Evolutionary conservation across 1,140 invertebrate genomes (phyloP).

Genomic region (Trichonephila inaurata): DNA sequence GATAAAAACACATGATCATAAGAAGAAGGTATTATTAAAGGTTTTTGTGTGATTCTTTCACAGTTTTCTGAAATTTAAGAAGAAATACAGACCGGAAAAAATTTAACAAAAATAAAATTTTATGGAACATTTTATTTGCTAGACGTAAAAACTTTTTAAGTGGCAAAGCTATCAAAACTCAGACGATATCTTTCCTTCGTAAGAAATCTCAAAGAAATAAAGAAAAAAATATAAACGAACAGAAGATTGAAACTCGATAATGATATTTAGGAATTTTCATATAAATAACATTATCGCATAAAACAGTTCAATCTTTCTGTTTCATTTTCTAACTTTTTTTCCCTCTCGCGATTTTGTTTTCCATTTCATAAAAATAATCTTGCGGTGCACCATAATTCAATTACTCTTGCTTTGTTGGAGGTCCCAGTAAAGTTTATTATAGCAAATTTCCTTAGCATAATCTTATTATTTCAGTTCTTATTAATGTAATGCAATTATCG

Average conservation of each 20-base stretch:
- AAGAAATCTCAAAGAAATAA: too few relatives aligned
- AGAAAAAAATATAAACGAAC: too few relatives aligned
- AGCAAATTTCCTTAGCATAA: constrained; percentile 22
- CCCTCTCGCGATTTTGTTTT: not conserved
- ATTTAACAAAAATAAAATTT: too few relatives aligned
- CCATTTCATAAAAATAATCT: not conserved
- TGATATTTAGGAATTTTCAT: not conserved
- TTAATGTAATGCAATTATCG: constrained; percentile 41
- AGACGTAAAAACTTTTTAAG: too few relatives aligned
- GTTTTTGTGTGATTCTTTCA: too few relatives aligned
- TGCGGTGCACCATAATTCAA: not conserved
- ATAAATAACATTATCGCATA: not conserved
- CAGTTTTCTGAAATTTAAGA: too few relatives aligned
- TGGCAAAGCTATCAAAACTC: too few relatives aligned
- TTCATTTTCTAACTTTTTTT: not conserved
- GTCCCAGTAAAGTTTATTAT: constrained; percentile 42
- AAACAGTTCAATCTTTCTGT: not conserved
- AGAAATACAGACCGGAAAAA: too few relatives aligned
- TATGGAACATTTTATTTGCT: too few relatives aligned
- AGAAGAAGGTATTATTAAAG: too few relatives aligned
- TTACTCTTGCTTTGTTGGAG: constrained; percentile 1
- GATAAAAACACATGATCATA: too few relatives aligned
- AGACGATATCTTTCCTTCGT: too few relatives aligned
- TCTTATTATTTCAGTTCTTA: constrained; percentile 38
- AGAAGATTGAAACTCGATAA: not conserved